These are phyloP conservation scores for Euura lappo DNA, from an alignment of 1,140 invertebrate genomes.

Conservation along the genomic window DNA sequence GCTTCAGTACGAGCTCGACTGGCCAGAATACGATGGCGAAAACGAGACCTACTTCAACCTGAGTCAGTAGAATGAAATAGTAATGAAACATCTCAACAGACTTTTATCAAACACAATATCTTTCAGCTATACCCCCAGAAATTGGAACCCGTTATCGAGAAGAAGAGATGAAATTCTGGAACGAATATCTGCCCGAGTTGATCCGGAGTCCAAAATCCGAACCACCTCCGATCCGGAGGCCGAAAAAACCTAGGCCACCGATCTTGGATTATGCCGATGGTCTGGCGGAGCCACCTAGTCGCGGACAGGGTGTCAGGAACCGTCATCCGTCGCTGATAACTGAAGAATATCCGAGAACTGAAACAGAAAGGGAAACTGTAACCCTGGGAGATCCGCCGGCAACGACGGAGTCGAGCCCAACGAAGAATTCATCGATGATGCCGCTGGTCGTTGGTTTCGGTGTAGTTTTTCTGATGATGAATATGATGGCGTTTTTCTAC, in stretches of 20 bases:
- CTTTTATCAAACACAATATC: background rate
- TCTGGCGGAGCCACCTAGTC: slow-evolving; percentile 16
- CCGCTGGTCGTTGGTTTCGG: slow-evolving; percentile 79
- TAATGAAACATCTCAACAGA: no score
- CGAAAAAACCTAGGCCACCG: slow-evolving; percentile 34
- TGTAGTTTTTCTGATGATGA: slow-evolving; percentile 81
- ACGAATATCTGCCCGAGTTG: slow-evolving; percentile 69
- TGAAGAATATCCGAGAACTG: background rate
- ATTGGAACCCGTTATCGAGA: slow-evolving; percentile 68
- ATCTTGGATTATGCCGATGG: slow-evolving; percentile 44
- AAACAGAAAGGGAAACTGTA: slow-evolving; percentile 11
- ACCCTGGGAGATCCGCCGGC: slow-evolving; percentile 16
- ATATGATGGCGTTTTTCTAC: slow-evolving; percentile 76
- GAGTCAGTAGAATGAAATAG: slow-evolving; percentile 63
- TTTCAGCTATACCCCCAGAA: slow-evolving; percentile 71
- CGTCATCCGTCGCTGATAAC: slow-evolving; percentile 17
- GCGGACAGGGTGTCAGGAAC: slow-evolving; percentile 8
- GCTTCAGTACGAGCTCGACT: slow-evolving; percentile 74
- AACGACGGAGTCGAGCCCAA: slow-evolving; percentile 21
- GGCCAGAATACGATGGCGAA: slow-evolving; percentile 77
- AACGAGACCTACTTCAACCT: slow-evolving; percentile 79
- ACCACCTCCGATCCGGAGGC: slow-evolving; percentile 31
- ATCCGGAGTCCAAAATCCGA: slow-evolving; percentile 56
- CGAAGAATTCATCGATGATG: slow-evolving; percentile 61
- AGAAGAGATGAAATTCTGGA: slow-evolving; percentile 76